Evolutionary conservation across 2,797 vertebrate genomes (phyloP), one percentile per base, ranked within the genome.

Genomic region (Psittacula echo): DNA sequence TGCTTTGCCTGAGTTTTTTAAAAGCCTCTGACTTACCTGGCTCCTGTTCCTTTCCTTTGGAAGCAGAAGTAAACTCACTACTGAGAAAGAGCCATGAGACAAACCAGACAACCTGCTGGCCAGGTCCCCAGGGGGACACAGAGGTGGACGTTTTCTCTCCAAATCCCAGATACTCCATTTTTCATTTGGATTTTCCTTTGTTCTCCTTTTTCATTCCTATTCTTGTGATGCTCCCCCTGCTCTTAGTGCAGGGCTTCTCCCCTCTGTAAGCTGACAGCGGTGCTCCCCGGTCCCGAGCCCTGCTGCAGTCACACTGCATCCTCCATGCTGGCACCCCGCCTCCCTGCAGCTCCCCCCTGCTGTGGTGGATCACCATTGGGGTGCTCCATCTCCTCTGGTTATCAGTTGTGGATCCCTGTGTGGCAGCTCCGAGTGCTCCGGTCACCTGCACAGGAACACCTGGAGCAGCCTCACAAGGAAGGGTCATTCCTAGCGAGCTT

Each of bases 381-480:
- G 34, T 37, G 34, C 12, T 37, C 34, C 34, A 37, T 26, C 34
- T 10, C 7, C 34, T 60, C 23, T 26, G 34, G 47, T 3, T 11
- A 29, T 4, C 30, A 7, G 12, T 20, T 1, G 22, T 3, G 21
- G 39, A 45, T 56, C 13, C 56, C 15, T 37, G 15, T 7, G n/a
- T 8, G 15, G 56, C 23, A 26, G 56, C 15, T 60, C 34, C 5
- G 5, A 7, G 34, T 60, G 56, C 34, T 60, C 23, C 22, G 3
- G 7, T 24, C 56, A 37, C 15, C 34, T 27, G 48, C 1, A 0
- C 65, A 65, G 39, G 71, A 51, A 10, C 45, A 66, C 22, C 51
- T 13, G 41, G 7, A 17, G 66, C 26, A 13, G 71, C 64, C 62
- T 9, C 2, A 0, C 0, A 0, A 20, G 37, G 27, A 13, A 2